Evolutionary conservation across 2,888 invertebrate species (phyloP).

Genomic region (Pollenia amentaria): DNA sequence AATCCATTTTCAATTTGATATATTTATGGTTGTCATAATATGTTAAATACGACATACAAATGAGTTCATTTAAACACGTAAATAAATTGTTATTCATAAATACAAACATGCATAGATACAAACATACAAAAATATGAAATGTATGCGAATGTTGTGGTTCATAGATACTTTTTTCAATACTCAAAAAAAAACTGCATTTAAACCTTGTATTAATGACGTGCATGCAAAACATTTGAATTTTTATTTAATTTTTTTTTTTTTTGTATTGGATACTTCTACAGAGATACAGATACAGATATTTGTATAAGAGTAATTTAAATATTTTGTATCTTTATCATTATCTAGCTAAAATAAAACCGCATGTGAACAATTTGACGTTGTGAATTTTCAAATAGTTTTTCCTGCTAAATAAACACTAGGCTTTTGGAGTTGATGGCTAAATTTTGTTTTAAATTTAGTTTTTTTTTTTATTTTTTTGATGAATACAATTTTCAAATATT

Average conservation of each 20-base stretch:
- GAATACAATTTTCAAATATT: neutral
- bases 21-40: slow-evolving; percentile 41
- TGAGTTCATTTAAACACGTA: neutral
- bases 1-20: slow-evolving; percentile 43
- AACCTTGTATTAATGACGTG: slow-evolving; percentile 27
- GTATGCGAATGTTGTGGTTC: neutral
- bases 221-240: neutral
- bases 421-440: slow-evolving; percentile 3
- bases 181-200: slow-evolving; percentile 10
- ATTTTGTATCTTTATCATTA: slow-evolving; percentile 32
- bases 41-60: slow-evolving; percentile 24
- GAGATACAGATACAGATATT: neutral
- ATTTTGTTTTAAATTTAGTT: neutral
- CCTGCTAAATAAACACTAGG: slow-evolving; percentile 31
- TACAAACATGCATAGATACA: too few relatives aligned
- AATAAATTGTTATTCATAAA: neutral
- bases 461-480: neutral
- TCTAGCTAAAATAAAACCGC: slow-evolving; percentile 49
- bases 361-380: slow-evolving; percentile 27
- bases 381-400: slow-evolving; percentile 34
- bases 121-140: neutral
- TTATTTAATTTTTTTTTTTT: neutral
- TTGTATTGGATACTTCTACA: too few relatives aligned
- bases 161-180: neutral
- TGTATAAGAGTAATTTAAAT: neutral